These are phyloP conservation scores for Conomelus anceps DNA, from an alignment of 2,888 invertebrate species.

Conservation along the genomic window DNA sequence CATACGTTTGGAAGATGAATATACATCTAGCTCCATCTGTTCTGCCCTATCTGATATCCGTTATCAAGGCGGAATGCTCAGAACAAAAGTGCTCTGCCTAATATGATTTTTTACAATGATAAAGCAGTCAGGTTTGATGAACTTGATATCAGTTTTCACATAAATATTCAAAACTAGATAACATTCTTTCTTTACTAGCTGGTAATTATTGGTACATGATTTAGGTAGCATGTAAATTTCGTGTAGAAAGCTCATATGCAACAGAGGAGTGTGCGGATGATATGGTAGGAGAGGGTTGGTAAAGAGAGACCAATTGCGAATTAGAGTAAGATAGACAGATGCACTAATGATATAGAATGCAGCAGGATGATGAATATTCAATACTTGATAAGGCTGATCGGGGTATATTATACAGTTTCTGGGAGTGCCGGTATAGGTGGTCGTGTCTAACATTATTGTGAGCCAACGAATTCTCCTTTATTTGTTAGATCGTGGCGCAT, in stretches of 20 bases:
- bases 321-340: too few relatives aligned
- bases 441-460: not conserved
- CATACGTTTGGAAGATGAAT: too few relatives aligned
- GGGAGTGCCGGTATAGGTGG: not conserved
- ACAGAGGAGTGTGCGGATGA: not conserved
- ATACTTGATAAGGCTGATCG: not conserved
- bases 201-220: not conserved
- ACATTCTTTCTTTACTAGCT: not conserved
- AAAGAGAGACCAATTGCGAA: not conserved
- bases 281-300: too few relatives aligned
- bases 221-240: not conserved
- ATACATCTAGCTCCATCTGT: too few relatives aligned
- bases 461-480: not conserved
- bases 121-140: too few relatives aligned
- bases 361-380: not conserved
- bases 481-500: not conserved
- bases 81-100: too few relatives aligned
- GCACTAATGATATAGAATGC: not conserved
- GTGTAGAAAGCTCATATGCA: not conserved
- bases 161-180: not conserved
- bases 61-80: too few relatives aligned
- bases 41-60: too few relatives aligned
- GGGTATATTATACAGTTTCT: not conserved
- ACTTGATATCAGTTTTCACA: not conserved
- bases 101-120: too few relatives aligned